phyloP scores from a whole-genome alignment of 2,113 vertebrate genomes.

The Gallinago media region DNA sequence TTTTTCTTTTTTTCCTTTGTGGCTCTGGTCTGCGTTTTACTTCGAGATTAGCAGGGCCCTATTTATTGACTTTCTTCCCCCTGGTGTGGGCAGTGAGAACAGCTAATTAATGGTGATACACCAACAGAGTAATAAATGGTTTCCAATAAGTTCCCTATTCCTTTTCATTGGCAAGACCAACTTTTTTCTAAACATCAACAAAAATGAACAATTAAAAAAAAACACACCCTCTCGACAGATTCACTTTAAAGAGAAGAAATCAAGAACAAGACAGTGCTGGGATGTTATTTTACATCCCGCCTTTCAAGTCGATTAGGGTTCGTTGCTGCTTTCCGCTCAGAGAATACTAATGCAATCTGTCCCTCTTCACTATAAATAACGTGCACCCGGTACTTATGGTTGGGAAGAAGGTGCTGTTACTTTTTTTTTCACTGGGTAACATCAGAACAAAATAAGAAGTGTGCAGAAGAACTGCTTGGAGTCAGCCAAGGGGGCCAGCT shows the following conservation, averaged over 20 bases:
- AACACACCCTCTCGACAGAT: background rate
- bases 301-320: background rate
- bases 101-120: conserved; percentile 4
- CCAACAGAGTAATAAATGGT: background rate
- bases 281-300: conserved; percentile 2
- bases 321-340: conserved; percentile 12
- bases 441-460: background rate
- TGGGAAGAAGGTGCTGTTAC: background rate
- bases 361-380: background rate
- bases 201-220: background rate
- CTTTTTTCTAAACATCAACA: background rate
- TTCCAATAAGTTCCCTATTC: background rate
- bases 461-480: background rate
- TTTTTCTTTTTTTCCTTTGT: too few species aligned
- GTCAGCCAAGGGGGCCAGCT: background rate
- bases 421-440: background rate
- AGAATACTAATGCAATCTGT: background rate
- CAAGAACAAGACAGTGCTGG: background rate
- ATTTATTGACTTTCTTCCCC: background rate
- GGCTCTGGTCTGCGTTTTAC: background rate
- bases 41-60: background rate
- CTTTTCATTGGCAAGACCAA: background rate
- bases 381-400: background rate
- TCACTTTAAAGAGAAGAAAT: conserved; percentile 25
- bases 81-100: background rate